A percentile compares a stretch with the other conserved stretches of the same genome.
These are phyloP conservation scores for Dicerorhinus sumatrensis DNA, from an alignment of 2,113 vertebrate genomes.

Conservation along the genomic window DNA sequence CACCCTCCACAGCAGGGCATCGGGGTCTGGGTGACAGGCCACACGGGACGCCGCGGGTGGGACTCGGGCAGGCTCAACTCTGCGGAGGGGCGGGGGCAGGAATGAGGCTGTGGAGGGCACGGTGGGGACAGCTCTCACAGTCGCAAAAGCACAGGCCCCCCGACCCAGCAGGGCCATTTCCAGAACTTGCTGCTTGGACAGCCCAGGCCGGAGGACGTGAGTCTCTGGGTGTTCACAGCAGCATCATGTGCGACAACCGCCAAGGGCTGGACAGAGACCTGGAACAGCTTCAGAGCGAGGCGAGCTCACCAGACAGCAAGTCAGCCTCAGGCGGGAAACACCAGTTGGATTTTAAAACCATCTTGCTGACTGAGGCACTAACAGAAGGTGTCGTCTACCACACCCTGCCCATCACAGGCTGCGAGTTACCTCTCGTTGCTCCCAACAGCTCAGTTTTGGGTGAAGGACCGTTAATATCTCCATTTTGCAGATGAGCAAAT, in stretches of 20 bases:
- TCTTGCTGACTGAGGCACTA: neutral
- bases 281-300: rapidly evolving
- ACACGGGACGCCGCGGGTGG: neutral
- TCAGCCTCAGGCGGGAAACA: neutral
- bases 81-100: neutral
- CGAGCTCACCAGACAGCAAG: neutral
- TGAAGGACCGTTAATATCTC: neutral
- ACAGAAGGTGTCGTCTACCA: neutral
- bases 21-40: neutral
- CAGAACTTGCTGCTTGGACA: neutral
- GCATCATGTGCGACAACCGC: rapidly evolving
- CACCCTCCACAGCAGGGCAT: neutral
- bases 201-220: neutral
- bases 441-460: neutral
- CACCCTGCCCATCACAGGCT: neutral
- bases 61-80: neutral
- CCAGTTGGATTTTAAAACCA: neutral
- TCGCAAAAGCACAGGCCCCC: neutral
- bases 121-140: neutral
- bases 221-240: neutral
- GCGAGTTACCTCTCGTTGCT: neutral
- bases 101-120: no score
- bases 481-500: neutral
- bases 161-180: neutral
- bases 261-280: neutral